phyloP scores from a whole-genome alignment of 2,113 vertebrate species.

The Cyphomyrus plagiostoma region DNA sequence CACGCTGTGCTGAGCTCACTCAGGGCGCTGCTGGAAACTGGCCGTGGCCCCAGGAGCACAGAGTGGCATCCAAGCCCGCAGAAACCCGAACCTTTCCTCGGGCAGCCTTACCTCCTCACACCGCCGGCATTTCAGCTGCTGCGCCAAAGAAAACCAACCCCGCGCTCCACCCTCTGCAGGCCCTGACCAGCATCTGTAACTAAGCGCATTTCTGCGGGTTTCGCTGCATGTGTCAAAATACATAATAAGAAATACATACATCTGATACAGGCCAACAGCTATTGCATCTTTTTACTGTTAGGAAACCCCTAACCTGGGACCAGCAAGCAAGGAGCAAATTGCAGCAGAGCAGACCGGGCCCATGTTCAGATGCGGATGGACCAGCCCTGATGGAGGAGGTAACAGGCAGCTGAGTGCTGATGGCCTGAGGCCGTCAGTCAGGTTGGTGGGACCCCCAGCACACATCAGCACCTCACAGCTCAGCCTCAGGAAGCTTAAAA shows the following conservation, averaged over 20 bases:
- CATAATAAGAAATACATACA: not conserved
- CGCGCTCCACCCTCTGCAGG: not conserved
- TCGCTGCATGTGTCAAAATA: not conserved
- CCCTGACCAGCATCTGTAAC: not conserved
- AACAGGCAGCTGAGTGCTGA: not conserved
- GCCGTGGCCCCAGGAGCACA: not conserved
- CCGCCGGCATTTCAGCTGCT: not conserved
- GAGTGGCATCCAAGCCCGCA: not conserved
- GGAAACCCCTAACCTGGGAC: not conserved
- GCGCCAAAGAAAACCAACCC: not conserved
- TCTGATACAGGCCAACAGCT: not conserved
- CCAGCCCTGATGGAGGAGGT: not conserved
- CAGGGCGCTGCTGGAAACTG: conserved; percentile 7
- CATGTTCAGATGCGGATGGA: not conserved
- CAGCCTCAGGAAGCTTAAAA: not conserved
- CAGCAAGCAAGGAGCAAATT: not conserved
- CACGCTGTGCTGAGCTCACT: conserved; percentile 32
- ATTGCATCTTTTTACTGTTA: not conserved
- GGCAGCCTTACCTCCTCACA: not conserved
- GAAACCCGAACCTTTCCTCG: conserved; percentile 30
- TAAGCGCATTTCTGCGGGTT: not conserved
- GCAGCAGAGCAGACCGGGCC: not conserved
- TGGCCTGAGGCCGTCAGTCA: not conserved
- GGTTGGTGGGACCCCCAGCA: not conserved
- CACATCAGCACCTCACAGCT: not conserved